phyloP scores from a whole-genome alignment of 2,888 invertebrate species.

The Rhynchonema sp. region DNA sequence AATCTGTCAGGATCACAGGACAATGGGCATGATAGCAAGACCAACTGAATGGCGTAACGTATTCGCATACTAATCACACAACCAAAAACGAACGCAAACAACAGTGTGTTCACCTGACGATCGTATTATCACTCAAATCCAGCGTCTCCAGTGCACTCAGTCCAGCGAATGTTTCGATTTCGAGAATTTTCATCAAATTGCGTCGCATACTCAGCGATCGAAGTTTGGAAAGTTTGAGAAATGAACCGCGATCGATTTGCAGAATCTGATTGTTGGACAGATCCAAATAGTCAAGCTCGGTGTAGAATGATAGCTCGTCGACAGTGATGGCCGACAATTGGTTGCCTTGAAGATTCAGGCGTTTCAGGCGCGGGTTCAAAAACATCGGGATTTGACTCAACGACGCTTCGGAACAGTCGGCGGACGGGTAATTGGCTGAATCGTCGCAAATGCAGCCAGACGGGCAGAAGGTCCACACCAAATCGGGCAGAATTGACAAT shows the following conservation, averaged over 20 bases:
- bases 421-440: neutral
- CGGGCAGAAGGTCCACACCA: slow-evolving; percentile 7
- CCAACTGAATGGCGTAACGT: too few relatives aligned
- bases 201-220: neutral
- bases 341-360: slow-evolving; percentile 7
- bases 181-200: slow-evolving; percentile 1
- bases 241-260: slow-evolving; percentile 7
- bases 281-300: slow-evolving; percentile 8
- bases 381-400: slow-evolving; percentile 8
- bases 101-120: too few relatives aligned
- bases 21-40: too few relatives aligned
- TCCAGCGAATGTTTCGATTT: slow-evolving; percentile 5
- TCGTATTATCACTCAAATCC: slow-evolving; percentile 1
- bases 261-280: slow-evolving; percentile 7
- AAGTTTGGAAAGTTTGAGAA: slow-evolving; percentile 5
- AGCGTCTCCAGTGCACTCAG: slow-evolving; percentile 1
- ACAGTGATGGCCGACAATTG: slow-evolving; percentile 4
- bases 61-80: too few relatives aligned
- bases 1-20: too few relatives aligned
- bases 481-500: too few relatives aligned
- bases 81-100: too few relatives aligned
- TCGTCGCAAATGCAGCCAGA: slow-evolving; percentile 7
- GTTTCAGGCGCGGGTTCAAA: slow-evolving; percentile 8
- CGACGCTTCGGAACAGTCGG: slow-evolving; percentile 7
- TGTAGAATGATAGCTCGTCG: slow-evolving; percentile 1